Evolutionary conservation across 2,113 vertebrate species (phyloP).

Genomic region (Condylura cristata): DNA sequence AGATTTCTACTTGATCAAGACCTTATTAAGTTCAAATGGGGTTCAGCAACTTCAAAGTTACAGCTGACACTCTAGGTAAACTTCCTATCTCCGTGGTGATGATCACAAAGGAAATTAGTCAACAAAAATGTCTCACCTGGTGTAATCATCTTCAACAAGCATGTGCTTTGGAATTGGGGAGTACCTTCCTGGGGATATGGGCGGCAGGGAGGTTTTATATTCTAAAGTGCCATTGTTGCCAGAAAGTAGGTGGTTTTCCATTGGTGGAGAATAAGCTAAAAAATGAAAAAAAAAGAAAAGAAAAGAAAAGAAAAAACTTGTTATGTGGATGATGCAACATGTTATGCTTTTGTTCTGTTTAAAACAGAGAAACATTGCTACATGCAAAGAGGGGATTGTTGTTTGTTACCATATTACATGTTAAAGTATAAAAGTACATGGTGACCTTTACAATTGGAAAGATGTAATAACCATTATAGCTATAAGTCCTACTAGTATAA

Average conservation of each 20-base stretch:
- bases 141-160: constrained; percentile 96
- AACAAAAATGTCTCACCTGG: constrained; percentile 92
- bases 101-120: constrained; percentile 46
- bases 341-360: background rate
- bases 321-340: constrained; percentile 2
- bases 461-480: constrained; percentile 10
- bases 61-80: background rate
- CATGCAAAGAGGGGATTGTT: background rate
- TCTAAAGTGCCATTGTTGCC: constrained; percentile 96
- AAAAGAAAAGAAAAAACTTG: constrained; percentile 50
- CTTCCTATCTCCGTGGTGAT: background rate
- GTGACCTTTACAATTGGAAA: constrained; percentile 59
- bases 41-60: background rate
- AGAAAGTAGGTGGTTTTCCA: constrained; percentile 96
- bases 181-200: constrained; percentile 95
- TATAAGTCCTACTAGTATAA: constrained; percentile 38
- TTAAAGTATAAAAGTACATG: constrained; percentile 41
- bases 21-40: background rate
- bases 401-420: constrained; percentile 18
- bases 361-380: constrained; percentile 55
- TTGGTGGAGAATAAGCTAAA: constrained; percentile 93
- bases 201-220: constrained; percentile 94
- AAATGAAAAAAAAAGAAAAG: constrained; percentile 13
- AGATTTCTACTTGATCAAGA: background rate
- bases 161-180: constrained; percentile 97